Conservation (phyloP, 1,140 invertebrate species). For the Laodelphax striatellus region DNA sequence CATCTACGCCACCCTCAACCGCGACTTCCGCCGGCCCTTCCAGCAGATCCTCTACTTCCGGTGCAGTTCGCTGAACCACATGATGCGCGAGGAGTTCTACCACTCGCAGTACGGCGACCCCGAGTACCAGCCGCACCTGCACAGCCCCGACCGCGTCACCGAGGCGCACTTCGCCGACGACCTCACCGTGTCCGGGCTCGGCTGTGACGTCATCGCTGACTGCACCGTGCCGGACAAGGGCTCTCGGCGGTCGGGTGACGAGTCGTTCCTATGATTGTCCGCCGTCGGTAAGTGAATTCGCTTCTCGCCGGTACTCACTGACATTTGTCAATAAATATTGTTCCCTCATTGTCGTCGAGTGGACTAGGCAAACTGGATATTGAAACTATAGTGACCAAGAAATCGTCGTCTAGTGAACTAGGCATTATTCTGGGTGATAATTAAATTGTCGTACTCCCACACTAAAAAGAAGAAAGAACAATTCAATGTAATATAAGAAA, state of each 20-base stretch:
- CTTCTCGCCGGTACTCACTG: no score
- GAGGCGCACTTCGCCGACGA: conserved; percentile 14
- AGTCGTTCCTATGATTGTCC: conserved; percentile 17
- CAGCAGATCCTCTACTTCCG: conserved; percentile 71
- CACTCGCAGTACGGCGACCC: conserved; percentile 82
- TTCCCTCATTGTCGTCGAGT: no score
- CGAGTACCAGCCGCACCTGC: conserved; percentile 13
- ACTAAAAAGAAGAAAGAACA: no score
- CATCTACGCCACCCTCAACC: conserved; percentile 84
- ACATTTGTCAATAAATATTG: no score
- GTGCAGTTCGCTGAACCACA: conserved; percentile 75
- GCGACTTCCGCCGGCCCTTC: conserved; percentile 87
- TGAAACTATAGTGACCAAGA: no score
- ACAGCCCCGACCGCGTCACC: conserved; percentile 9
- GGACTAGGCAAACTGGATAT: no score
- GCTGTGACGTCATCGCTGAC: conserved; percentile 7
- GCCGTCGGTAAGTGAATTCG: background rate
- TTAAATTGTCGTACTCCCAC: no score
- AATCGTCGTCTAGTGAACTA: no score
- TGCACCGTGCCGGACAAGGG: background rate
- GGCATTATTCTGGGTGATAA: no score
- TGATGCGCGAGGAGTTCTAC: conserved; percentile 87
- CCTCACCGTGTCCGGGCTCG: conserved; percentile 3
- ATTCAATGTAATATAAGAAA: no score
- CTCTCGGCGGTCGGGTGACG: conserved; percentile 4